Base-by-base conservation (phyloP, 2,888 invertebrate genomes). In the Limnephilus marmoratus region DNA sequence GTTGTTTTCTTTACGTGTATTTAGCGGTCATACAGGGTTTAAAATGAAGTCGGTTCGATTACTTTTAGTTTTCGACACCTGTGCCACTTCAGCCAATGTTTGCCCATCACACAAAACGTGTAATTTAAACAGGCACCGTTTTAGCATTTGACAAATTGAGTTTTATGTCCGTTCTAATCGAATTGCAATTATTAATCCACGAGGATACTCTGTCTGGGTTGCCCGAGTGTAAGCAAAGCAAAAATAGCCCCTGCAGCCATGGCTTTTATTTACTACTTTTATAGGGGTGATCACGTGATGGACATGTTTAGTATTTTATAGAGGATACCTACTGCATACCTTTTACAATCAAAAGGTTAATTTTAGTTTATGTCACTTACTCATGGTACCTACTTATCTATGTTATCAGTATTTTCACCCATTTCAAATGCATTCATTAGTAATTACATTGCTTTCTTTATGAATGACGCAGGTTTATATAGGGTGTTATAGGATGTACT, bases 61-160 rank as follows among this genome's bases (percentile, higher is more conserved):
- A 82, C 82, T 82, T 34, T 18, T 9, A 34, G 82, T 82, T 82
- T 34, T 5, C 34, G 31, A 82, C 34, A 13, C 34, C 41, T 29
- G 29, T 29, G 29, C 49, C n/a, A n/a, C 1, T 86, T 13, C 49
- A 86, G 45, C 86, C 34, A 49, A 29, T 68, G 34, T 87, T 87
- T 87, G 31, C 87, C 87, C 87, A 87, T 87, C 87, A 53, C 31
- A 82, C 29, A 34, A 12, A 82, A 31, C 13, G 34, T 34, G 87
- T 68, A 68, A 87, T 87, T 87, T 87, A 29, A 49, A 68, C 49
- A 18, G 18, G 87, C 68, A 53, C 34, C 53, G 18, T 87, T 87
- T 68, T 87, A 29, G 29, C 87, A 68, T 87, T 87, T 87, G 68
- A 53, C n/a, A 87, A 87, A 87, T 87, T 87, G 87, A 31, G 53